Percentiles rank a stretch among this genome's conserved stretches.
These are phyloP conservation scores for Chiropotes sagulatus DNA, from an alignment of 2,797 vertebrate species.

Conservation along the genomic window DNA sequence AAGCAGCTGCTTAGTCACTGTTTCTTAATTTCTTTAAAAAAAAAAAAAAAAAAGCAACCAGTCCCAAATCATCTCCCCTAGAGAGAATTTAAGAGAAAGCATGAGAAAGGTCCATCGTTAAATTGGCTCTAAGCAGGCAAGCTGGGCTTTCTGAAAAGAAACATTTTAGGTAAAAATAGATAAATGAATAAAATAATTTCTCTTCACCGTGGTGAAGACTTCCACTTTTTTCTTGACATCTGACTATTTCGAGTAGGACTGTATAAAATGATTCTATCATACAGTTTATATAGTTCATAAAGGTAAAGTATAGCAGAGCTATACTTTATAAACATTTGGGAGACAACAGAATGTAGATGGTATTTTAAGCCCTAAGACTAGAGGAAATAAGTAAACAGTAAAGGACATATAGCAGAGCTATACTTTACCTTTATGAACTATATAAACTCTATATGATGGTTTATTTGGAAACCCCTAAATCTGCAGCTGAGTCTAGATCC, in stretches of 20 bases:
- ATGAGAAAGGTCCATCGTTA: not conserved
- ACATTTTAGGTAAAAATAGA: not conserved
- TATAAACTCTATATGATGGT: too few relatives aligned
- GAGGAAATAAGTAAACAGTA: too few relatives aligned
- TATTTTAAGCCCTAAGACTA: too few relatives aligned
- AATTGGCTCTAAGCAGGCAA: not conserved
- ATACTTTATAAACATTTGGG: too few relatives aligned
- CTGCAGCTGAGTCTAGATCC: not conserved
- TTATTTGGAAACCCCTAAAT: not conserved
- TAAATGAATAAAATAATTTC: not conserved
- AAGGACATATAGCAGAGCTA: too few relatives aligned
- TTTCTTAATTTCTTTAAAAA: constrained; percentile 52
- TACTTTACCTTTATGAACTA: too few relatives aligned
- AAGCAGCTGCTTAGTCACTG: not conserved
- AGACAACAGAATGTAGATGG: too few relatives aligned
- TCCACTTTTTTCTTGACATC: not conserved
- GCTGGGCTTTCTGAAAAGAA: constrained; percentile 20
- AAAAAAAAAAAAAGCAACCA: not conserved
- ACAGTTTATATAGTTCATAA: not conserved
- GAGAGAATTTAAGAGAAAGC: not conserved
- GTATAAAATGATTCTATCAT: not conserved
- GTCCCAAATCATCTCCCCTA: not conserved
- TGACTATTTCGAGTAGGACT: not conserved
- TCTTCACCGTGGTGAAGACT: not conserved
- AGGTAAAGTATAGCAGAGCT: not conserved